These are phyloP conservation scores for Sesamia inferens DNA, from an alignment of 2,888 invertebrate genomes.

Conservation along the genomic window DNA sequence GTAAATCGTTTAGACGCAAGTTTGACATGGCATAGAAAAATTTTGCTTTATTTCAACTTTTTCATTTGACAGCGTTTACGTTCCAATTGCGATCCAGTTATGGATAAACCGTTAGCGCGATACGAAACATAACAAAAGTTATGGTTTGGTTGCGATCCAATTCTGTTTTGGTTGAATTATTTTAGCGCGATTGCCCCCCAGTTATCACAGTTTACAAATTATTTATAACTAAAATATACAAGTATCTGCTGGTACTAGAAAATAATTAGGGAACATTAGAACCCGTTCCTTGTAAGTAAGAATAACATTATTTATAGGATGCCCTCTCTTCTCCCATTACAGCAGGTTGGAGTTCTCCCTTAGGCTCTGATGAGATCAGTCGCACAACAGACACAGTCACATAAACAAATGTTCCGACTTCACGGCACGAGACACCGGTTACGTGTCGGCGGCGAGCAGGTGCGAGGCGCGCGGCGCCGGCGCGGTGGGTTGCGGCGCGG, in stretches of 20 bases:
- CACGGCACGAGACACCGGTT: neutral
- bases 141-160: too few relatives aligned
- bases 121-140: too few relatives aligned
- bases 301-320: neutral
- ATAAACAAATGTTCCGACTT: neutral
- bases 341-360: neutral
- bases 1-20: too few relatives aligned
- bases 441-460: neutral
- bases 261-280: neutral
- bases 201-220: constrained; percentile 57
- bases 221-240: constrained; percentile 7
- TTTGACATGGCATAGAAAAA: too few relatives aligned
- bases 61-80: too few relatives aligned
- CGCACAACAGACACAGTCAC: neutral
- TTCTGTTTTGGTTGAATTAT: too few relatives aligned
- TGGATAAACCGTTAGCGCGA: too few relatives aligned
- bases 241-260: constrained; percentile 1
- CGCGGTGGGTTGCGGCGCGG: too few relatives aligned
- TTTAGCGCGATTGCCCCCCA: too few relatives aligned
- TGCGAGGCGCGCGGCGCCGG: too few relatives aligned
- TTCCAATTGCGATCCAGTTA: too few relatives aligned
- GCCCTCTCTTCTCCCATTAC: neutral
- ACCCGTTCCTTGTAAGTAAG: neutral
- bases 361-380: constrained; percentile 15
- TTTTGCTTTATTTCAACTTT: too few relatives aligned